Conservation (phyloP, 1,140 invertebrate species). For the Brachionus plicatilis region DNA sequence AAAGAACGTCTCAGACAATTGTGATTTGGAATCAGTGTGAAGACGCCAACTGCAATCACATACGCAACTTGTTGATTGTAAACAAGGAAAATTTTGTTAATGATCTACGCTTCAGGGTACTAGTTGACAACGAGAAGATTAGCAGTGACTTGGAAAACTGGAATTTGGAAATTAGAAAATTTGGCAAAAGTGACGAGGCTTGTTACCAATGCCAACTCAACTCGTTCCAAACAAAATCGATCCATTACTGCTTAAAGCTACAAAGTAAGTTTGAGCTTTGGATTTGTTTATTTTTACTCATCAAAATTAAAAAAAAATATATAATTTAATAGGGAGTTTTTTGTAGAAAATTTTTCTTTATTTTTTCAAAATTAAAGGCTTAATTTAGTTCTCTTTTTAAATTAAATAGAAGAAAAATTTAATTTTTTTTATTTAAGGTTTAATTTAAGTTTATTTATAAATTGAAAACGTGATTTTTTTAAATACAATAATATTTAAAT, state of each 20-base stretch:
- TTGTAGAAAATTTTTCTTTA: too few relatives aligned
- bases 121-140: background rate
- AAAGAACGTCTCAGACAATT: background rate
- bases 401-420: too few relatives aligned
- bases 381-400: too few relatives aligned
- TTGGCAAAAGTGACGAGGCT: slow-evolving; percentile 28
- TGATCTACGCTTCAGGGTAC: slow-evolving; percentile 17
- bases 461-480: too few relatives aligned
- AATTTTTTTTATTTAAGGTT: too few relatives aligned
- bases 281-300: too few relatives aligned
- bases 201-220: slow-evolving; percentile 38
- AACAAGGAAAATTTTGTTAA: slow-evolving; percentile 38
- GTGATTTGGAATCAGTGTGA: slow-evolving; percentile 40
- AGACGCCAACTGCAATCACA: background rate
- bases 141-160: background rate
- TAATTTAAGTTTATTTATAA: too few relatives aligned
- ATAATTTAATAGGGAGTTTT: too few relatives aligned
- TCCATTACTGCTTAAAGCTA: slow-evolving; percentile 31
- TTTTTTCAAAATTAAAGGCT: too few relatives aligned
- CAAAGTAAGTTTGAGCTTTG: background rate
- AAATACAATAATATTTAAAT: too few relatives aligned
- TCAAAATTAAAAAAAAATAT: too few relatives aligned
- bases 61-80: slow-evolving; percentile 8
- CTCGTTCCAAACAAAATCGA: background rate
- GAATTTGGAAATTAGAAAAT: slow-evolving; percentile 36